A percentile compares a stretch with the other conserved stretches of the same genome.
phyloP scores from a whole-genome alignment of 2,888 invertebrate genomes.

The Andrena praecox region DNA sequence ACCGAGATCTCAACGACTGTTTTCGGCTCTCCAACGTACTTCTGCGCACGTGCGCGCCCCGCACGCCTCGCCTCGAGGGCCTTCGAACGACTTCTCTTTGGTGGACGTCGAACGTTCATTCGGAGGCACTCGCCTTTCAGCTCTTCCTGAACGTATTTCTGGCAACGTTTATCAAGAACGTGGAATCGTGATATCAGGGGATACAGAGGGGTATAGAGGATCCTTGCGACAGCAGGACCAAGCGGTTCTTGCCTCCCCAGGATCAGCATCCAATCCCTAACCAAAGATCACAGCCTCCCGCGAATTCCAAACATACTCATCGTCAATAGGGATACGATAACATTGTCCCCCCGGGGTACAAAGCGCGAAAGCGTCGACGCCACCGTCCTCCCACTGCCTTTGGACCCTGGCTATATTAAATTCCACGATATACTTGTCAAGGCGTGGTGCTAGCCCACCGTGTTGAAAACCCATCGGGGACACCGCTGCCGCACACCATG shows the following conservation, averaged over 20 bases:
- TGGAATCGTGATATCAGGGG: too few relatives aligned
- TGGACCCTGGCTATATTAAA: slow-evolving; percentile 77
- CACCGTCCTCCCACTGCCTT: slow-evolving; percentile 28
- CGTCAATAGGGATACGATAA: slow-evolving; percentile 44
- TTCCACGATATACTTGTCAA: slow-evolving; percentile 82
- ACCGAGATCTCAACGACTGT: slow-evolving; percentile 80
- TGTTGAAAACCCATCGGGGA: slow-evolving; percentile 76
- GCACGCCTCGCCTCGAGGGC: slow-evolving; percentile 23
- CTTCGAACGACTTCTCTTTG: slow-evolving; percentile 16
- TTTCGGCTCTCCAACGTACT: slow-evolving; percentile 80
- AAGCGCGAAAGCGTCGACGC: slow-evolving; percentile 11
- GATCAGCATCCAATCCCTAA: too few relatives aligned
- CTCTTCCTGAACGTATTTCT: too few relatives aligned
- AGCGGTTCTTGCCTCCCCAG: too few relatives aligned
- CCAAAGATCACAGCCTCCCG: neutral
- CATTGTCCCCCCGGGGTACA: slow-evolving; percentile 30
- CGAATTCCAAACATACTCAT: neutral
- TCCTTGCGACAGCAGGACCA: too few relatives aligned
- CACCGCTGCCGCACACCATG: slow-evolving; percentile 53
- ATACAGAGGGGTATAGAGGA: too few relatives aligned
- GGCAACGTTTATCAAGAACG: neutral
- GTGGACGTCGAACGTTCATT: neutral
- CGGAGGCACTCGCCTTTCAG: too few relatives aligned
- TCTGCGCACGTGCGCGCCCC: slow-evolving; percentile 77
- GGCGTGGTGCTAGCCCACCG: slow-evolving; percentile 72